Base-by-base conservation (phyloP, 2,797 vertebrate species). In the Distichodus sexfasciatus region DNA sequence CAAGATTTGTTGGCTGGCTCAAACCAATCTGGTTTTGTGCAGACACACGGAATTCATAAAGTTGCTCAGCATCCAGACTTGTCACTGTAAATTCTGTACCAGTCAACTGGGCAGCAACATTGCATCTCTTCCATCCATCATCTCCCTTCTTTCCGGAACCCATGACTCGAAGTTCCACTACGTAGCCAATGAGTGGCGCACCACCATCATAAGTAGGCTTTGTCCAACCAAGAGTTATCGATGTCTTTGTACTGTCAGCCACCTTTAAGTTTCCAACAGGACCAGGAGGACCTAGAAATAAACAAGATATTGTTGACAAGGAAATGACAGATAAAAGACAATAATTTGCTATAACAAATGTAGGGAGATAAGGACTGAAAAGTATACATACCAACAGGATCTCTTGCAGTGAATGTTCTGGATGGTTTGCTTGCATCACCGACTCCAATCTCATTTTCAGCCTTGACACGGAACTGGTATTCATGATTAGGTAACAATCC, bases 11-110 rank as follows among this genome's bases (percentile, higher is more conserved):
- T 71, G 97, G 94, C 69, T 91, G 88, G 60, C 97, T 96, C 83
- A 99, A 91, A 76, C 97, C 97, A 84, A 98, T 93, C 71, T 99
- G 97, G 74, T 99, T 99, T 88, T 98, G 96, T 58, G 97, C 96
- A 43, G 95, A 97, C 70, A 99, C 97, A 74, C 96, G 91, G 82
- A 99, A 99, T 79, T 98, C 95, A 64, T 99, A 99, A 12, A 95
- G 88, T 1, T 94, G 93, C 75, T 95, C 92, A n/a, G n/a, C n/a
- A 76, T 94, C 91, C 46, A 99, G 89, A 83, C 93, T 94, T 60
- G 91, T 90, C 55, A 94, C 93, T 1, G 94, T 97, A 83, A 95
- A 99, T 84, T 97, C 93, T 74, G 93, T 96, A 55, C 93, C 90
- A 23, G 94, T 86, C 74, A 99, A 85, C 73, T 98, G 96, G 69